Conservation (phyloP, 2,888 invertebrate genomes). For the Saturnia japonica region DNA sequence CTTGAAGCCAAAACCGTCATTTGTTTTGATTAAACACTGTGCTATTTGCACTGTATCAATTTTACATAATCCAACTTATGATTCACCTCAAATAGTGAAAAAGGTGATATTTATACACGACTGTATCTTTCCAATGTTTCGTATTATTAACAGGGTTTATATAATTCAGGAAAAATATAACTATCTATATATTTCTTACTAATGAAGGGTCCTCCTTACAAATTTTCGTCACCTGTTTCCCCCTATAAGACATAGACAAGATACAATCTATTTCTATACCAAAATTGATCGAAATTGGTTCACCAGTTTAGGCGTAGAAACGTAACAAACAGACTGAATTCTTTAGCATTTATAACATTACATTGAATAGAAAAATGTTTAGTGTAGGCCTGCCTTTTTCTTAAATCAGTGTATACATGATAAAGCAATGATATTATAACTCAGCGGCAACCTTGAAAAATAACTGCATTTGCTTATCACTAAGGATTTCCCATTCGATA, state of each 20-base stretch:
- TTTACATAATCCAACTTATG: constrained; percentile 2
- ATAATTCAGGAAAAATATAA: not conserved
- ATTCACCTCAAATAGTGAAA: not conserved
- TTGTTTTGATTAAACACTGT: not conserved
- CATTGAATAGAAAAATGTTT: too few species aligned
- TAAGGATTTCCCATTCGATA: not conserved
- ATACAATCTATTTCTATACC: too few species aligned
- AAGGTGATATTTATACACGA: not conserved
- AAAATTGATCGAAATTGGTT: too few species aligned
- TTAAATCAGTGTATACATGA: not conserved
- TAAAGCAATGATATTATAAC: not conserved
- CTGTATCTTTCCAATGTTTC: not conserved
- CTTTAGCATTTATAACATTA: too few species aligned
- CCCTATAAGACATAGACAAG: too few species aligned
- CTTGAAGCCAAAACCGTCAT: constrained; percentile 1
- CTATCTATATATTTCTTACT: too few species aligned
- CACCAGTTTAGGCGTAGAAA: too few species aligned
- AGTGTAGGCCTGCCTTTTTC: too few species aligned
- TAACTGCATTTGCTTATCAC: not conserved
- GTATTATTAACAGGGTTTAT: not conserved
- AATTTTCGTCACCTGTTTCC: too few species aligned
- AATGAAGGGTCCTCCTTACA: too few species aligned
- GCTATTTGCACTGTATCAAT: not conserved
- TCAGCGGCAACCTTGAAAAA: not conserved
- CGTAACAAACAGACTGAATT: too few species aligned